phyloP scores from a whole-genome alignment of 1,140 invertebrate genomes.

The Sogatella furcifera region DNA sequence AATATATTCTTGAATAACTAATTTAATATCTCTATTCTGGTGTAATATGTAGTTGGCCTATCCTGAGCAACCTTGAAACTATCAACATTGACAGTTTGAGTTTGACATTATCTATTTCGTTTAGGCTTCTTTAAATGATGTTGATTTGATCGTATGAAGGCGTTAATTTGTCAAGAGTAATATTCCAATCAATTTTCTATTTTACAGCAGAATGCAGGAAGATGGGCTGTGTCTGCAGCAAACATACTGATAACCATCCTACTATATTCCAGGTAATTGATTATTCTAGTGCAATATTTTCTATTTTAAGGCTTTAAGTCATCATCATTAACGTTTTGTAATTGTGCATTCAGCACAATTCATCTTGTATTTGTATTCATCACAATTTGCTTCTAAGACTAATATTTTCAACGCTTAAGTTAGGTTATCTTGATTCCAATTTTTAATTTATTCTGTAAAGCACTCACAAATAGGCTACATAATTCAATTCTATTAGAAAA shows the following conservation, averaged over 20 bases:
- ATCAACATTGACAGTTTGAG: neutral
- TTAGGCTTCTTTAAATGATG: too few relatives aligned
- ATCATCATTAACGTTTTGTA: neutral
- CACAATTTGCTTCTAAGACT: too few relatives aligned
- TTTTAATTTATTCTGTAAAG: too few relatives aligned
- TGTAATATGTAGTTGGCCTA: neutral
- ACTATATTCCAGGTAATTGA: conserved; percentile 47
- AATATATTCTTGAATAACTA: too few relatives aligned
- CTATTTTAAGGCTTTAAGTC: neutral
- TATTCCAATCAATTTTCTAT: neutral
- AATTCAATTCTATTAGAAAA: too few relatives aligned
- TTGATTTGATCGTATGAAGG: too few relatives aligned
- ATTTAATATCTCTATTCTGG: too few relatives aligned
- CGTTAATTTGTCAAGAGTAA: neutral
- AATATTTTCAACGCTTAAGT: too few relatives aligned
- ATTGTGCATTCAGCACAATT: neutral
- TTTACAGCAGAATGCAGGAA: conserved; percentile 18
- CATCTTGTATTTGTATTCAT: too few relatives aligned
- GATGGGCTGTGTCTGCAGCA: conserved; percentile 79
- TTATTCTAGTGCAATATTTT: neutral
- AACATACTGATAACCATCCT: conserved; percentile 59
- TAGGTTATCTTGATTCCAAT: too few relatives aligned
- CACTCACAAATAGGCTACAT: too few relatives aligned
- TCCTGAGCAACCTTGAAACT: neutral
- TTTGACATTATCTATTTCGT: neutral